phyloP scores from a whole-genome alignment of 2,888 invertebrate genomes.

The Eulithis testata region DNA sequence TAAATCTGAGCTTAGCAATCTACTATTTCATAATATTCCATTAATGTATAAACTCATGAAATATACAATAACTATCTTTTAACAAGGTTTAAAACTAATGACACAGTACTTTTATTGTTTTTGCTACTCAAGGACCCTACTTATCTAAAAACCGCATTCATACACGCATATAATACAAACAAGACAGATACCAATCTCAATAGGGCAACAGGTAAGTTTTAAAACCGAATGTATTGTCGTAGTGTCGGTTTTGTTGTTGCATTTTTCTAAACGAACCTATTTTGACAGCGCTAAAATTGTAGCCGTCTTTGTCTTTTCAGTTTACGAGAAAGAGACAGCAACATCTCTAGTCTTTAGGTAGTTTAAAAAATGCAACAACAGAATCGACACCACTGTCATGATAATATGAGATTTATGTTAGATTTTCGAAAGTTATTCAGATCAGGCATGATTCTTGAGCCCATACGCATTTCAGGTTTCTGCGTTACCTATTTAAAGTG shows the following conservation, averaged over 20 bases:
- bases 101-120: background rate
- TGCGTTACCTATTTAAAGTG: no score
- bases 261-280: no score
- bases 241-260: no score
- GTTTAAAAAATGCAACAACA: no score
- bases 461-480: no score
- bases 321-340: no score
- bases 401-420: background rate
- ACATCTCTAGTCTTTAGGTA: no score
- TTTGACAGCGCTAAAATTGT: no score
- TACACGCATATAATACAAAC: constrained; percentile 56
- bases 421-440: constrained; percentile 5
- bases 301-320: no score
- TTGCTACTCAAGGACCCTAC: background rate
- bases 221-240: background rate
- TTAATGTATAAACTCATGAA: background rate
- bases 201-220: background rate
- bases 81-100: constrained; percentile 1
- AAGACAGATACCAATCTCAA: background rate
- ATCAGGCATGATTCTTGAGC: background rate
- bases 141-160: background rate
- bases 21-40: background rate
- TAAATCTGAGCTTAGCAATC: background rate
- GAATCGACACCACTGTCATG: background rate
- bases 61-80: background rate